Evolutionary conservation across 1,140 invertebrate genomes (phyloP).

Genomic region (Globodera ellingtonae): DNA sequence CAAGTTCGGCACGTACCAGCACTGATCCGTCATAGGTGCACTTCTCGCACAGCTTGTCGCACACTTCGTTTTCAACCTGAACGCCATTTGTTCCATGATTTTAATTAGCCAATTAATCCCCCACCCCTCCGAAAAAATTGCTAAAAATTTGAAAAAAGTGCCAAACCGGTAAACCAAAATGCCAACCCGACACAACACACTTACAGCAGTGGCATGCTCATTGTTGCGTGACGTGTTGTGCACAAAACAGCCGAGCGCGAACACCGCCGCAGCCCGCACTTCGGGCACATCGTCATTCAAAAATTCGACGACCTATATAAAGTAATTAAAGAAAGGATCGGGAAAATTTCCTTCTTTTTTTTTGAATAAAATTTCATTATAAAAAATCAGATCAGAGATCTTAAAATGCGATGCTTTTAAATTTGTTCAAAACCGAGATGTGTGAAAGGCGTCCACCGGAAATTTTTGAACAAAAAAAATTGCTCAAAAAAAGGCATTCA

Average conservation of each 20-base stretch:
- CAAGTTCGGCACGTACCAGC: conserved; percentile 57
- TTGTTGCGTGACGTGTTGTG: conserved; percentile 57
- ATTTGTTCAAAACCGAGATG: no score
- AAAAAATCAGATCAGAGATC: conserved; percentile 6
- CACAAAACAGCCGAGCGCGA: conserved; percentile 61
- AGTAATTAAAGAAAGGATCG: conserved; percentile 8
- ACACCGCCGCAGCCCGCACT: conserved; percentile 62
- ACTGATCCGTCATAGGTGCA: conserved; percentile 62
- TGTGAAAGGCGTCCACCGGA: no score
- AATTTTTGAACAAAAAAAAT: no score
- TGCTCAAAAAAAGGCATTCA: no score
- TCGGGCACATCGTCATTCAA: conserved; percentile 60
- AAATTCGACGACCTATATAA: conserved; percentile 40
- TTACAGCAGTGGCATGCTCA: conserved; percentile 48
- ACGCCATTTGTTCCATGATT: conserved; percentile 12
- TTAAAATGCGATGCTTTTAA: no score
- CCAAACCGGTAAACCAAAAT: no score
- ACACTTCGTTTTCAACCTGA: conserved; percentile 62
- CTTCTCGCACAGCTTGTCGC: conserved; percentile 56
- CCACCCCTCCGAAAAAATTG: no score
- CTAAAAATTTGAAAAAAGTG: no score
- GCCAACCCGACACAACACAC: conserved; percentile 4
- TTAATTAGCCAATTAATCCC: no score
- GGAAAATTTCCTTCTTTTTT: conserved; percentile 17
- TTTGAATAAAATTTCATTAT: no score